Base-by-base conservation (phyloP, 2,113 vertebrate genomes). In the Pomatorhinus ruficollis region DNA sequence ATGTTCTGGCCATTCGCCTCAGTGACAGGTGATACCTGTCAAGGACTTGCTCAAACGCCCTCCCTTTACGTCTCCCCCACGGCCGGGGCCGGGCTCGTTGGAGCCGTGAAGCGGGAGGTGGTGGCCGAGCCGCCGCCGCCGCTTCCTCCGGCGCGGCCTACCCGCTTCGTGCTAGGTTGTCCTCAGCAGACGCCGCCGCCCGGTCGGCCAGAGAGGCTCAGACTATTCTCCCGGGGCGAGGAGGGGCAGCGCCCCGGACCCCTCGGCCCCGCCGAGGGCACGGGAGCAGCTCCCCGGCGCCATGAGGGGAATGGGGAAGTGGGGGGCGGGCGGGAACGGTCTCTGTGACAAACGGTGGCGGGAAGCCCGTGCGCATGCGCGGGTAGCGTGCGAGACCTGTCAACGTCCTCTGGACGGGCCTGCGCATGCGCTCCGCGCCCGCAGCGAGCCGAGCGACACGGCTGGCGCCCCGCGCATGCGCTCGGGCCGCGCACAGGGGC, bases 251-350 rank as follows among this genome's bases (percentile, higher is more conserved):
- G 4, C 1, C 15, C 31, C 0, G 7, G 2, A 3, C 3, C 10
- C 30, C 18, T 15, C 12, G 3, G 17, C 2, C 5, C 31, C 15
- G 15, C 11, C 0, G 11, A 1, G 10, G 5, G 11, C 4, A 6
- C 27, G 3, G 10, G 27, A 50, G 6, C 3, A 31, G 6, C 4
- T 2, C 31, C 12, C 4, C 13, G 0, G 4, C 14, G 0, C 44
- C 44, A 9, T 50, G 31, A 33, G 35, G 25, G 24, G 28, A 49
- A 8, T 0, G 9, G 7, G 4, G 1, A 1, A 2, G 6, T 0
- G 2, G 2, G 2, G 6, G 7, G 2, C 2, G 2, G 8, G 3
- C 23, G 9, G 9, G 12, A 14, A 10, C 10, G 14, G 5, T 5
- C 47, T 1, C 64, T 2, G 6, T 1, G 19, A 30, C 65, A 59